Evolutionary conservation across 2,113 vertebrate species (phyloP), one percentile per base, ranked within the genome.

Genomic region (Gavia stellata): DNA sequence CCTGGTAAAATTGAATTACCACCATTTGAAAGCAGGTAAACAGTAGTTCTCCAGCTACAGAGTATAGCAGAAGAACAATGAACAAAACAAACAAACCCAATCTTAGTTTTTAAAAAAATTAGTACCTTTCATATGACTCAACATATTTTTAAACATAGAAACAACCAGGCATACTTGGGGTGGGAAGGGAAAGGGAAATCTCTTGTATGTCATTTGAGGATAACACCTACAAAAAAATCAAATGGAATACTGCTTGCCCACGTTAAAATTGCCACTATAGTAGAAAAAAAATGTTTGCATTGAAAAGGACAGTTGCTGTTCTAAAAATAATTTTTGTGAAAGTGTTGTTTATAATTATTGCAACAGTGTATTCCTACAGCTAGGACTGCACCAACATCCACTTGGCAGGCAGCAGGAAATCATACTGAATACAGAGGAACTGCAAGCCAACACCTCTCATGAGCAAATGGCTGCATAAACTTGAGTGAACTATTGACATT

Each of bases 221-320:
- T 71, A 92, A 58, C 77, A 90, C 80, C 92, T 91, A 95, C 93
- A 96, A 94, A 91, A 91, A 95, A 94, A 88, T 53, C 58, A 87
- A 90, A 34, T 3, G 18, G 86, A 91, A 93, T 90, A 58, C 49
- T 68, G 38, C 83, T 88, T 92, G 77, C 75, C 47, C 72, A 71
- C n/a, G 50, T 71, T 67, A 90, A 90, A 88, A 83, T 74, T 96
- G 40, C 38, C 28, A 44, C 63, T 80, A 42, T 15, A 9, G n/a
- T 17, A 81, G 25, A 42, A 87, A 91, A 86, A 77, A 50, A 49
- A 70, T 34, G 50, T 74, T 93, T 96, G 70, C 68, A 66, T 45
- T 94, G 50, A 68, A 93, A 62, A 83, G 80, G 88, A 81, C 55
- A 81, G 75, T 86, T 91, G 88, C 83, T 75, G 42, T 74, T 88